phyloP scores from a whole-genome alignment of 1,140 invertebrate species.

The Bombus pyrosoma region DNA sequence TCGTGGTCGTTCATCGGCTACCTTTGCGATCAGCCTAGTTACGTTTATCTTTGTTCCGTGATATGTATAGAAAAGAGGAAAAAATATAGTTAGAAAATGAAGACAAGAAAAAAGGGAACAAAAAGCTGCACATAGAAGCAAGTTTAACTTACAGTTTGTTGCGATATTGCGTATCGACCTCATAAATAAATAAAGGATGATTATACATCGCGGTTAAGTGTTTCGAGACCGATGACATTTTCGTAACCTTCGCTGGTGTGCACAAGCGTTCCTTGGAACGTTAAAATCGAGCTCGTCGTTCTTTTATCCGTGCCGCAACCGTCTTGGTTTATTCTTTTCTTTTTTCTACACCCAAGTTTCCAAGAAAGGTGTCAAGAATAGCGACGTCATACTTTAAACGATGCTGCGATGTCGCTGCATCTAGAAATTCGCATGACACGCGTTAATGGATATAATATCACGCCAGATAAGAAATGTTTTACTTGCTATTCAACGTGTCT shows the following conservation, averaged over 20 bases:
- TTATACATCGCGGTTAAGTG: slow-evolving; percentile 15
- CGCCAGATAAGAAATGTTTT: background rate
- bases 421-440: background rate
- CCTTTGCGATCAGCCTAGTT: slow-evolving; percentile 4
- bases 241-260: slow-evolving; percentile 42
- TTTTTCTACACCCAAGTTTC: slow-evolving; percentile 27
- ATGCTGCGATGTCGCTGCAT: background rate
- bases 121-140: background rate
- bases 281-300: slow-evolving; percentile 34
- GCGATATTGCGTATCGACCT: background rate
- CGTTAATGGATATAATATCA: background rate
- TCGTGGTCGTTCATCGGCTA: slow-evolving; percentile 56
- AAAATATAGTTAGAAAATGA: background rate
- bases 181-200: slow-evolving; percentile 45
- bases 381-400: background rate
- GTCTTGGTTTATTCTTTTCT: slow-evolving; percentile 9
- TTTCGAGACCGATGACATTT: slow-evolving; percentile 45
- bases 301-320: slow-evolving; percentile 31
- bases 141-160: slow-evolving; percentile 11
- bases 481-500: background rate
- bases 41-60: slow-evolving; percentile 8
- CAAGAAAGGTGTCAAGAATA: slow-evolving; percentile 46
- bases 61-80: background rate
- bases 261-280: slow-evolving; percentile 43
- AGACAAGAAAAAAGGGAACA: background rate